Conservation (phyloP, 2,113 vertebrate species). For the Odontophorus gujanensis region DNA sequence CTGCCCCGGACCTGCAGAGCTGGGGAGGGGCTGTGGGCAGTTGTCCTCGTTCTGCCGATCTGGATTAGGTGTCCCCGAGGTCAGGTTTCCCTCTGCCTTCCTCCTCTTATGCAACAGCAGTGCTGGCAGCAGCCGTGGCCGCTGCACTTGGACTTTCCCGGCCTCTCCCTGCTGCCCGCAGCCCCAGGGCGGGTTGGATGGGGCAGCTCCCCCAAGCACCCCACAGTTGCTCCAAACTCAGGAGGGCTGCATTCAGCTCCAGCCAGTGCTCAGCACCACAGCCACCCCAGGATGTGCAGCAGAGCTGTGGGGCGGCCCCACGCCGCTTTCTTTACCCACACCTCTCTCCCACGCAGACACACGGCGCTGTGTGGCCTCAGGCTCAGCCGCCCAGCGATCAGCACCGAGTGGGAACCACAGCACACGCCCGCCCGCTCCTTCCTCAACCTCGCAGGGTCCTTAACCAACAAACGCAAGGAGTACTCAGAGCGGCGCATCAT, state of each 20-base stretch:
- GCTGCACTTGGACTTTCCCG: fast-evolving
- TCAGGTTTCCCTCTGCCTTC: background rate
- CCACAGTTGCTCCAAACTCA: fast-evolving
- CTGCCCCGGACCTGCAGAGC: background rate
- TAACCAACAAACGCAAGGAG: constrained; percentile 90
- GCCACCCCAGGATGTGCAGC: background rate
- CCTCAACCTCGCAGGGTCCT: constrained; percentile 82
- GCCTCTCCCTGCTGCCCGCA: background rate
- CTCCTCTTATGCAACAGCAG: background rate
- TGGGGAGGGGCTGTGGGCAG: background rate
- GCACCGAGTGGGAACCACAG: constrained; percentile 56
- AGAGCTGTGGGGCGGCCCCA: background rate
- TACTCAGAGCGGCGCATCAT: constrained; percentile 94
- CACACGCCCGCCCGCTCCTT: constrained; percentile 81
- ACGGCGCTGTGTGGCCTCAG: constrained; percentile 80
- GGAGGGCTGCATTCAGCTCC: fast-evolving
- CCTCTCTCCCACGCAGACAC: constrained; percentile 66
- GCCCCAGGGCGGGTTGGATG: background rate
- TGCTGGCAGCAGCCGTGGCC: background rate
- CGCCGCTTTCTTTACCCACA: background rate
- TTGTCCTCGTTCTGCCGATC: background rate
- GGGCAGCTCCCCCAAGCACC: fast-evolving
- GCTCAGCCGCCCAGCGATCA: constrained; percentile 72
- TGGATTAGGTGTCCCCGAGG: constrained; percentile 8
- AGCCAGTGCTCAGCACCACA: fast-evolving